Evolutionary conservation across 2,888 invertebrate species (phyloP).

Genomic region (Atrina japonica): DNA sequence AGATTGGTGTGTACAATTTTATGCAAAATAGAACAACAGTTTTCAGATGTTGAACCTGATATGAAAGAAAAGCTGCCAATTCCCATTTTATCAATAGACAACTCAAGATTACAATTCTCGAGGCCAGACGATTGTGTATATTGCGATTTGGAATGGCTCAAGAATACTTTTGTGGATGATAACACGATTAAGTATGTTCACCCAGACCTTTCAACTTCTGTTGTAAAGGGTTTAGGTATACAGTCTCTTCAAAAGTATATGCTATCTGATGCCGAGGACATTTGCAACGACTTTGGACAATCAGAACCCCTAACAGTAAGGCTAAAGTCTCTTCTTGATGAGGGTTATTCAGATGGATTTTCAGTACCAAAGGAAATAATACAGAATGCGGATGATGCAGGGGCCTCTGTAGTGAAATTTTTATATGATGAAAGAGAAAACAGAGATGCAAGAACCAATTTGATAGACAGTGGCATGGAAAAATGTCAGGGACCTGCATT

Average conservation of each 20-base stretch:
- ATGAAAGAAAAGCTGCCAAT: not conserved
- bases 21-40: not conserved
- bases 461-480: conserved; percentile 64
- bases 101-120: conserved; percentile 1
- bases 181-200: conserved; percentile 58
- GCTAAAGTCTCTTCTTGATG: conserved; percentile 57
- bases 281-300: conserved; percentile 74
- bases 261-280: conserved; percentile 16
- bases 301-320: conserved; percentile 68
- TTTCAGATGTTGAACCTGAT: not conserved
- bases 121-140: conserved; percentile 26
- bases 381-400: conserved; percentile 77
- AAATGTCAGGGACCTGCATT: conserved; percentile 72
- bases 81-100: not conserved
- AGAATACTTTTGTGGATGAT: conserved; percentile 7
- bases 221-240: conserved; percentile 59
- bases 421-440: conserved; percentile 74
- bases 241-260: conserved; percentile 55
- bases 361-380: conserved; percentile 72
- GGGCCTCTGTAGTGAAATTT: conserved; percentile 62
- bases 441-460: conserved; percentile 48
- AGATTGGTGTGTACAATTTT: not conserved
- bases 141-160: conserved; percentile 8
- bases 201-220: conserved; percentile 44
- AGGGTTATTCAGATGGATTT: conserved; percentile 72